Conservation (phyloP, 2,797 vertebrate genomes). For the Acrocephalus scirpaceus region DNA sequence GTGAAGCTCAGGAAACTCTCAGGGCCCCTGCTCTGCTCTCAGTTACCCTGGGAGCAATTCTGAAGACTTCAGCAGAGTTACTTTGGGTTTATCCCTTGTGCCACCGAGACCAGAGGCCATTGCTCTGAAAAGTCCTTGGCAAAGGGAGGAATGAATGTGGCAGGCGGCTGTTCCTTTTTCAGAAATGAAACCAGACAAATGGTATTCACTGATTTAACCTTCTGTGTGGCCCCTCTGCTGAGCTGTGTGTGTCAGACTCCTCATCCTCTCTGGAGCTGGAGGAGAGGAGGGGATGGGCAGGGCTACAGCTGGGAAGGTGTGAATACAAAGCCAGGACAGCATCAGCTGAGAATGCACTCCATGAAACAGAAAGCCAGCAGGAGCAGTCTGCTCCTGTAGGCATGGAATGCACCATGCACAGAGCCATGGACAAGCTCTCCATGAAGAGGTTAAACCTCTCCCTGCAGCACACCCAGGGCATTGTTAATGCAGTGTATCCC, state of each 20-base stretch:
- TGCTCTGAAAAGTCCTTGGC: constrained; percentile 5
- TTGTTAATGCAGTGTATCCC: neutral
- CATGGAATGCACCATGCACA: accelerated
- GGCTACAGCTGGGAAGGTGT: neutral
- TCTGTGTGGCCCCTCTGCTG: neutral
- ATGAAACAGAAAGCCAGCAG: neutral
- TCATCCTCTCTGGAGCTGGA: neutral
- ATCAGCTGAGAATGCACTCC: neutral
- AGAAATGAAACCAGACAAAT: constrained; percentile 4
- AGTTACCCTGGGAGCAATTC: constrained; percentile 53
- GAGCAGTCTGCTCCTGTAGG: neutral
- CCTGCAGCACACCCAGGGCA: neutral
- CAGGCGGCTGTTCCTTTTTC: neutral
- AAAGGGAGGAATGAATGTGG: neutral
- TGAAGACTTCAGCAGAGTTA: constrained; percentile 35
- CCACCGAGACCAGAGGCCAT: neutral
- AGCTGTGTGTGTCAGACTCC: neutral
- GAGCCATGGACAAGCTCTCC: neutral
- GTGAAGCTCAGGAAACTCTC: constrained; percentile 51
- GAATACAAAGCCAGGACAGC: neutral
- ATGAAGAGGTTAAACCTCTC: neutral
- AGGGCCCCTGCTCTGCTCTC: constrained; percentile 42
- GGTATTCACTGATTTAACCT: neutral
- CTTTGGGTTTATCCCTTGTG: constrained; percentile 38
- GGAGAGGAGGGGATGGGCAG: neutral